Evolutionary conservation across 2,113 vertebrate genomes (phyloP).

Genomic region (Cyphomyrus plagiostoma): DNA sequence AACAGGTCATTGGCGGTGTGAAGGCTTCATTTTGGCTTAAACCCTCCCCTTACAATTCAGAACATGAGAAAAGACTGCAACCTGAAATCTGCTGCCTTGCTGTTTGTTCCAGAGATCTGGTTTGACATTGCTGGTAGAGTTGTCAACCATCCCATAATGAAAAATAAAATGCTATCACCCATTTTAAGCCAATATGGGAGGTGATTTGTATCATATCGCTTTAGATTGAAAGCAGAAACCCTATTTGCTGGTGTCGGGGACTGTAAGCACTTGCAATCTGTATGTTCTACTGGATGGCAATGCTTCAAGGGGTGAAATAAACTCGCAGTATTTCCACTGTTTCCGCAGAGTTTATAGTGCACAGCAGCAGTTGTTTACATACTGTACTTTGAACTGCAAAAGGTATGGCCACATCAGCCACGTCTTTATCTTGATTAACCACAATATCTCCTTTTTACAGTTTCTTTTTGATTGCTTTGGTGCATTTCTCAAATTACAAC

Average conservation of each 20-base stretch:
- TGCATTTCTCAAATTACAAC: too few relatives aligned
- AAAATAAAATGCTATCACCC: background rate
- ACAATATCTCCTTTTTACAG: background rate
- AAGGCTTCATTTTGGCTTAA: background rate
- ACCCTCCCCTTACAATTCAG: background rate
- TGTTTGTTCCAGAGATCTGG: too few relatives aligned
- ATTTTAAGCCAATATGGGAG: background rate
- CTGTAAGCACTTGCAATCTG: background rate
- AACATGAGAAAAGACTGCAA: background rate
- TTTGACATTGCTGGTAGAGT: too few relatives aligned
- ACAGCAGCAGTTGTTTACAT: background rate
- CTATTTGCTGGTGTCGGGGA: background rate
- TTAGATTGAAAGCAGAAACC: background rate
- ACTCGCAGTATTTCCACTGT: background rate
- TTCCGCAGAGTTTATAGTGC: background rate
- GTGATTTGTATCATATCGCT: background rate
- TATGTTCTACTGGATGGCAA: background rate
- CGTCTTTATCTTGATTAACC: background rate
- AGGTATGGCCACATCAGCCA: background rate
- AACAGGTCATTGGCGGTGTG: too few relatives aligned
- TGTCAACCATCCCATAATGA: background rate
- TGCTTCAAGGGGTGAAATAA: background rate
- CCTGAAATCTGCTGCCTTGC: background rate
- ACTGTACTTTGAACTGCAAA: background rate
- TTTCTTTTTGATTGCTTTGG: too few relatives aligned